These are phyloP conservation scores for Sciurus vulgaris DNA, from an alignment of 2,797 vertebrate genomes.

Conservation along the genomic window DNA sequence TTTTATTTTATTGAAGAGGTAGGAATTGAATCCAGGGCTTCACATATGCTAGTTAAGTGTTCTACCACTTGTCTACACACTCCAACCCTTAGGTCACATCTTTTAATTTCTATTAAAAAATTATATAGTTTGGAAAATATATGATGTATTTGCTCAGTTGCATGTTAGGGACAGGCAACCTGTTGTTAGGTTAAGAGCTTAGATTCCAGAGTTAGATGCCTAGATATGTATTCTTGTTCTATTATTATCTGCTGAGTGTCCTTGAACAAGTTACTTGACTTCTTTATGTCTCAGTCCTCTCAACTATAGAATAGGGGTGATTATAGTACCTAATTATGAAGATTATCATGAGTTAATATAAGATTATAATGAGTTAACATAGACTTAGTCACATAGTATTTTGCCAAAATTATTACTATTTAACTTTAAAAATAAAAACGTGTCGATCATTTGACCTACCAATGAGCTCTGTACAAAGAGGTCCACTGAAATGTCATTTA, in stretches of 20 bases:
- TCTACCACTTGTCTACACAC: too few relatives aligned
- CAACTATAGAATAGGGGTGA: background rate
- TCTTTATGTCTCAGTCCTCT: background rate
- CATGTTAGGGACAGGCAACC: background rate
- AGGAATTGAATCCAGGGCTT: background rate
- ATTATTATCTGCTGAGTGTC: background rate
- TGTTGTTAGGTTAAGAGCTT: background rate
- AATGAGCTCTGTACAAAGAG: too few relatives aligned
- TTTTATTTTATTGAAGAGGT: background rate
- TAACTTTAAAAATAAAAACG: conserved; percentile 29
- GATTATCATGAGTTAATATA: too few relatives aligned
- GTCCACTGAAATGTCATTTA: too few relatives aligned
- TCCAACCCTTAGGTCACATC: too few relatives aligned
- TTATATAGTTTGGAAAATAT: background rate
- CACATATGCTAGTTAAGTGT: too few relatives aligned
- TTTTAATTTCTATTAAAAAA: conserved; percentile 22
- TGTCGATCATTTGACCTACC: background rate
- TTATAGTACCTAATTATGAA: background rate
- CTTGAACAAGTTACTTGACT: too few relatives aligned
- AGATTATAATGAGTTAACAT: background rate
- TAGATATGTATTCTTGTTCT: background rate
- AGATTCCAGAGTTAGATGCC: background rate
- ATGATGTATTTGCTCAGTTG: background rate
- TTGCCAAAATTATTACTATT: background rate
- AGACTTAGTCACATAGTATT: background rate